Evolutionary conservation across 1,140 invertebrate species (phyloP), one percentile per base, ranked within the genome.

Genomic region (Odontomachus brunneus): DNA sequence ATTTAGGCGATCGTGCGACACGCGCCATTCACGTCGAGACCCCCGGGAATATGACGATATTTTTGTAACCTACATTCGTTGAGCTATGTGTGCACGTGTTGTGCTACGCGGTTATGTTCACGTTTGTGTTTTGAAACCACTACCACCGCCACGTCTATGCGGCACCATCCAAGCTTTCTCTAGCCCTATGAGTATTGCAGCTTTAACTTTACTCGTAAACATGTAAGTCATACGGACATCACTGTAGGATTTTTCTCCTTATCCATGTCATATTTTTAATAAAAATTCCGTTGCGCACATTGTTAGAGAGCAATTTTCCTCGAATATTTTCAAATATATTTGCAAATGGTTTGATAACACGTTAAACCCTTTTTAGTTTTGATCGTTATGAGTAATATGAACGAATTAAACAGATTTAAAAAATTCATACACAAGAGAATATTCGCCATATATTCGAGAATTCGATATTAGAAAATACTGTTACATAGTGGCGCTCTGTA

Each of bases 61-160:
- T 80, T 80, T 80, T 71, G n/a, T 80, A 80, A 69, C 33, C 63
- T n/a, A 80, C 9, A 80, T 80, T 80, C 22, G 11, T 9, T 24
- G 9, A 66, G 17, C 24, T 49, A 22, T 53, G 26, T n/a, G 5
- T 53, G 3, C 17, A 3, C 3, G 24, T 59, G 33, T 48, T 38
- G 11, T 29, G 22, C 33, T 71, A 57, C 17, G 33, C 22, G 63
- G 53, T 76, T 44, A 49, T 26, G 55, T 74, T 75, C 62, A n/a
- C 26, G 22, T 63, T 75, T 22, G 49, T 48, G 51, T 80, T 69
- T 48, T 44, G n/a, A 59, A 80, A 80, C 9, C 53, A 69, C 22
- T 49, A 80, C 9, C 53, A 69, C 22, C 63, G 38, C 14, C 22
- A 14, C 17, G 29, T 71, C 57, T 29, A 14, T 44, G 22, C 22